Conservation (phyloP, 2,113 vertebrate genomes). For the Pygathrix nemaeus region DNA sequence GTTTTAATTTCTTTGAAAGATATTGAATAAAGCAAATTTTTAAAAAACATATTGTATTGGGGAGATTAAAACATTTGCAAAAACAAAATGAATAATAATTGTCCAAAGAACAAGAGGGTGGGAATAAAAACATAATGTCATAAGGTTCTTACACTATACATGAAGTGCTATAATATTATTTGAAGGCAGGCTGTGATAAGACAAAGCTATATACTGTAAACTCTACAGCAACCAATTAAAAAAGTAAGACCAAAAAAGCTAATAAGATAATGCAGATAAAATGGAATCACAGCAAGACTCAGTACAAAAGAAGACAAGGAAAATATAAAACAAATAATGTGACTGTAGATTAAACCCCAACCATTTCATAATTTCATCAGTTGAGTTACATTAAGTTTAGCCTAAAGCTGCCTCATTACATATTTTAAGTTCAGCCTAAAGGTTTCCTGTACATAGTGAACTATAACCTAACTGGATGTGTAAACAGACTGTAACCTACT, state of each 20-base stretch:
- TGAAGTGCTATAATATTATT: neutral
- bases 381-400: neutral
- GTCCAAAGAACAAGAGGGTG: neutral
- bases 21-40: neutral
- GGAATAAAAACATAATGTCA: neutral
- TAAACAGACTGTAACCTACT: no score
- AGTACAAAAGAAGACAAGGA: neutral
- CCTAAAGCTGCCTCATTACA: no score
- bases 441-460: no score
- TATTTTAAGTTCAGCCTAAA: no score
- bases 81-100: neutral
- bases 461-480: no score
- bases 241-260: neutral
- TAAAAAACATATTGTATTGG: neutral
- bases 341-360: neutral
- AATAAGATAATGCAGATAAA: neutral
- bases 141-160: neutral
- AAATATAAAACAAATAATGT: neutral
- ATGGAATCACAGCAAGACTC: neutral
- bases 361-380: neutral
- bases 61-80: neutral
- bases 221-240: neutral
- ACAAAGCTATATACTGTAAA: neutral
- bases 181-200: neutral
- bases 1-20: neutral